Evolutionary conservation across 2,797 vertebrate genomes (phyloP).

Genomic region (Enteromius viviparus): DNA sequence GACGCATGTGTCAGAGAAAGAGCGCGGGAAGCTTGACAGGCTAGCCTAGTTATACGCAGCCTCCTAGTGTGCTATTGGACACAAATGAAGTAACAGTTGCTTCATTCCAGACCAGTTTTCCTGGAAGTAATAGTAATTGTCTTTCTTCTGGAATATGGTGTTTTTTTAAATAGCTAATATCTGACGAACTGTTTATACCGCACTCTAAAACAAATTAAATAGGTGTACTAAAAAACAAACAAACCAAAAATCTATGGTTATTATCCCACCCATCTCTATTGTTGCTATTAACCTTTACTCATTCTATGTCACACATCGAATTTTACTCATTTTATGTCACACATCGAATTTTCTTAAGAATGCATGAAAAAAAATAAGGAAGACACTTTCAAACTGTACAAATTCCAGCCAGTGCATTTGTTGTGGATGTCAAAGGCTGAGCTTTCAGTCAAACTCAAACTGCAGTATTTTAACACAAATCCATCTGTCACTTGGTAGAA

Average conservation of each 20-base stretch:
- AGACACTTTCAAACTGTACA: background rate
- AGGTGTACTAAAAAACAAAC: too few species aligned
- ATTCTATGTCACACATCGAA: too few species aligned
- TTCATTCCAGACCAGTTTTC: background rate
- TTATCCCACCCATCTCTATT: too few species aligned
- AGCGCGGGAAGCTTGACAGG: background rate
- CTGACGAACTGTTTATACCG: background rate
- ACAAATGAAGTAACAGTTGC: background rate
- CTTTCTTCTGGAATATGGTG: background rate
- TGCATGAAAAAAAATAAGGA: background rate
- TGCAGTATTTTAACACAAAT: conserved; percentile 4
- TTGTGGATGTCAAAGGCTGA: conserved; percentile 11
- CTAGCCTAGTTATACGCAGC: background rate
- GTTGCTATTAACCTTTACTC: too few species aligned
- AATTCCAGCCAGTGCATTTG: background rate
- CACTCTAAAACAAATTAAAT: background rate
- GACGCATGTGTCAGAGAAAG: background rate
- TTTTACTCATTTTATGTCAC: too few species aligned
- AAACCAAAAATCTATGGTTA: too few species aligned
- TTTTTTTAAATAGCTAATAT: background rate
- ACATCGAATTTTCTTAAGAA: too few species aligned
- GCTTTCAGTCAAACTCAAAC: background rate
- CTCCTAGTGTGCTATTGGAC: background rate
- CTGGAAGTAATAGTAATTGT: background rate
- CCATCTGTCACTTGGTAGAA: conserved; percentile 11